A percentile compares a stretch with the other conserved stretches of the same genome.
phyloP scores from a whole-genome alignment of 2,113 vertebrate species.

The Riparia riparia region DNA sequence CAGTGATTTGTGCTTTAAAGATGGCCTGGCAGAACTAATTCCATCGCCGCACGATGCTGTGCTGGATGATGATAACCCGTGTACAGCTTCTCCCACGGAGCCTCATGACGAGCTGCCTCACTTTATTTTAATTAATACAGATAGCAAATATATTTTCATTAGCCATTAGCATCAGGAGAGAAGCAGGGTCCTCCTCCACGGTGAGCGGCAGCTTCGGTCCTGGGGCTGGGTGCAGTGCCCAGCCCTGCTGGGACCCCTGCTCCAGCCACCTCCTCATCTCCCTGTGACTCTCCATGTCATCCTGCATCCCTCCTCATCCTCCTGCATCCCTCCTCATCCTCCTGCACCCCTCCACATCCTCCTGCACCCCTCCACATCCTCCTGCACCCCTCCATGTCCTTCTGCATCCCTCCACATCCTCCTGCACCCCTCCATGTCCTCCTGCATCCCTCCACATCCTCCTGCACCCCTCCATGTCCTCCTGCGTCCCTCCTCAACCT shows the following conservation, averaged over 20 bases:
- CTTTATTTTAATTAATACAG: slow-evolving; percentile 68
- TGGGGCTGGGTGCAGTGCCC: not conserved
- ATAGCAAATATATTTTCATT: slow-evolving; percentile 52
- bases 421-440: fast-evolving
- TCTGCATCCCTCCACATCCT: not conserved
- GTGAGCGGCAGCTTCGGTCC: not conserved
- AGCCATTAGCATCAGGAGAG: not conserved
- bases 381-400: fast-evolving
- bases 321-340: fast-evolving
- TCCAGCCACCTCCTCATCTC: fast-evolving
- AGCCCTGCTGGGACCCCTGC: not conserved
- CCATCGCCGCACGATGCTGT: not conserved
- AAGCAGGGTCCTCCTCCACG: not conserved
- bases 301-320: fast-evolving
- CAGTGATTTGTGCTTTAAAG: slow-evolving; percentile 23
- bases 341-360: fast-evolving
- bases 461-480: not conserved
- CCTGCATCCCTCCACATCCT: not conserved
- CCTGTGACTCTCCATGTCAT: too few relatives aligned
- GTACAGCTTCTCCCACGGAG: not conserved
- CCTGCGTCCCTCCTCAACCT: not conserved
- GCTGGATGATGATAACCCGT: slow-evolving; percentile 23
- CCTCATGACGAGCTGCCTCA: not conserved
- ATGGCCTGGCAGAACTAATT: slow-evolving; percentile 47
- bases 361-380: not conserved